A percentile compares a stretch with the other conserved stretches of the same genome.
Conservation (phyloP, 1,140 invertebrate species). For the Myzus persicae region DNA sequence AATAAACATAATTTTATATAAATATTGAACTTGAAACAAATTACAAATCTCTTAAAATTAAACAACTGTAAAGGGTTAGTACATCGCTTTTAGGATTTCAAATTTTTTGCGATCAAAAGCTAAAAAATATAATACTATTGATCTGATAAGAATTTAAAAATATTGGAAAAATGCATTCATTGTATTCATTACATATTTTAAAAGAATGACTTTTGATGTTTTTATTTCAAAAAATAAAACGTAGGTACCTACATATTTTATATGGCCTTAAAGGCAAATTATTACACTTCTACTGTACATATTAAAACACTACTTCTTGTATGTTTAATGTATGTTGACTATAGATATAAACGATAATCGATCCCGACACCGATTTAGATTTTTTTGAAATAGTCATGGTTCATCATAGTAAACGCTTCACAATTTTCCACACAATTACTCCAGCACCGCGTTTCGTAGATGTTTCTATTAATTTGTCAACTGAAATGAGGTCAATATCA, state of each 20-base stretch:
- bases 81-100: not conserved
- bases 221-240: not conserved
- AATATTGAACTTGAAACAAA: not conserved
- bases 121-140: not conserved
- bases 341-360: not conserved
- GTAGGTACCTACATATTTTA: not conserved
- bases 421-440: conserved; percentile 4
- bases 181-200: not conserved
- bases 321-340: no score
- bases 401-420: not conserved
- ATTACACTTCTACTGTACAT: not conserved
- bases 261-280: not conserved
- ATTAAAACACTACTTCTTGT: not conserved
- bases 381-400: conserved; percentile 6
- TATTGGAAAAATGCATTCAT: not conserved
- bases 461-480: not conserved
- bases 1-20: no score
- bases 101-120: not conserved
- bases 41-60: not conserved
- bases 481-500: conserved; percentile 2
- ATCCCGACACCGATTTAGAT: not conserved
- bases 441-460: not conserved
- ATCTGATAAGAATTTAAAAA: not conserved
- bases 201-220: not conserved
- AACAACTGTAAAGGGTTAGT: not conserved